Evolutionary conservation across 1,140 invertebrate genomes (phyloP).

Genomic region (Ceratina calcarata): DNA sequence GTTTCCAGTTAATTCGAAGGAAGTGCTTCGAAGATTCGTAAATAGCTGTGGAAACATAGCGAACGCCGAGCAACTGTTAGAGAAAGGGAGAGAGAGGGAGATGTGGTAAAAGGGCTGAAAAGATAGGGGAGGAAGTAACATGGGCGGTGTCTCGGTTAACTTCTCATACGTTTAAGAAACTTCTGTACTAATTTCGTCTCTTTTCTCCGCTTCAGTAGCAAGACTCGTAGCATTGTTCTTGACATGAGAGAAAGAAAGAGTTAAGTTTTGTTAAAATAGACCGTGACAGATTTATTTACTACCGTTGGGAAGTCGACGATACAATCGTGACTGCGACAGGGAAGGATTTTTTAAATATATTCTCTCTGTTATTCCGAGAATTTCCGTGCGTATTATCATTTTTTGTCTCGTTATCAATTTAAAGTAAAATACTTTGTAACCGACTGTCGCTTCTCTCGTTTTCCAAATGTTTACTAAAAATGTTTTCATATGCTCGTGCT

Average conservation of each 20-base stretch:
- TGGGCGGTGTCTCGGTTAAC: constrained; percentile 47
- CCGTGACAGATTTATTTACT: neutral
- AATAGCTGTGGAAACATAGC: constrained; percentile 60
- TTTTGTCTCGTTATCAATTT: constrained; percentile 3
- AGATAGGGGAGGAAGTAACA: neutral
- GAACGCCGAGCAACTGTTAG: constrained; percentile 11
- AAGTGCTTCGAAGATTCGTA: constrained; percentile 64
- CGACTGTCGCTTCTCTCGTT: neutral
- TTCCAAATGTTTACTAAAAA: constrained; percentile 16
- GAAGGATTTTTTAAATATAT: neutral
- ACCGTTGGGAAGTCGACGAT: neutral
- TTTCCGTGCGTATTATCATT: neutral
- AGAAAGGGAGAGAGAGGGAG: neutral
- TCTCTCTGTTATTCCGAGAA: neutral
- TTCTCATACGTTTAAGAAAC: constrained; percentile 62
- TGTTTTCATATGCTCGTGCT: neutral
- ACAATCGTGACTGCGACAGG: too few species aligned
- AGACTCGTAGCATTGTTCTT: constrained; percentile 21
- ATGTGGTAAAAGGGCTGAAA: neutral
- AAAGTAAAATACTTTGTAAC: constrained; percentile 3
- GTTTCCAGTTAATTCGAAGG: constrained; percentile 62
- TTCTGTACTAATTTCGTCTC: constrained; percentile 33
- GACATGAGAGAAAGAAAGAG: neutral
- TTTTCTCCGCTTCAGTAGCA: neutral
- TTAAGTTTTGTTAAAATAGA: constrained; percentile 30